Conservation (phyloP, 2,797 vertebrate species). For the Protosalanx chinensis region DNA sequence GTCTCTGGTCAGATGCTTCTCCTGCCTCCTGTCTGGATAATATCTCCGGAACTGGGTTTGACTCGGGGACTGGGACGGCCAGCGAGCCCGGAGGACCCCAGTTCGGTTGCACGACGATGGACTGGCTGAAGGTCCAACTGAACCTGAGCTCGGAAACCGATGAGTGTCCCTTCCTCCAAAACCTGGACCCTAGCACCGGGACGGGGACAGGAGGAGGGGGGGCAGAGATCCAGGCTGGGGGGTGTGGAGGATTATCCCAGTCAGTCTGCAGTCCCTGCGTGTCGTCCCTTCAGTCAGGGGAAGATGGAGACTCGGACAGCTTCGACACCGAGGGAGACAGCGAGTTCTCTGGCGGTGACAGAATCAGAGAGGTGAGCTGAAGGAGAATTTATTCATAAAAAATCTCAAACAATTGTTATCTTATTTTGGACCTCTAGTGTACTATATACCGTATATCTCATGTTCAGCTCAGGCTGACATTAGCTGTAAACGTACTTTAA, state of each 20-base stretch:
- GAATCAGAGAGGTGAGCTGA: conserved; percentile 84
- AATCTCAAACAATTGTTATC: neutral
- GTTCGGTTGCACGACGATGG: conserved; percentile 18
- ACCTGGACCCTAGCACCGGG: conserved; percentile 50
- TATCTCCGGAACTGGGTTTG: conserved; percentile 21
- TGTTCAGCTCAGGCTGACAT: no score
- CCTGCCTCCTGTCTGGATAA: conserved; percentile 44
- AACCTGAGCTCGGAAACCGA: conserved; percentile 59
- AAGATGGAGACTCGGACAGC: conserved; percentile 81
- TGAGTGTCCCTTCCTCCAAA: conserved; percentile 81
- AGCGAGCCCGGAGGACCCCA: conserved; percentile 55
- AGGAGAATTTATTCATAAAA: neutral
- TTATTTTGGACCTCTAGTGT: no score
- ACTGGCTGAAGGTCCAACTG: conserved; percentile 53
- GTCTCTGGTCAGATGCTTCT: conserved; percentile 71
- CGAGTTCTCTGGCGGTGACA: conserved; percentile 82
- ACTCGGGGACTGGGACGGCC: conserved; percentile 53
- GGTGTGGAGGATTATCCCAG: conserved; percentile 66
- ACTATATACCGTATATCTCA: no score
- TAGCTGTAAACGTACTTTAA: neutral
- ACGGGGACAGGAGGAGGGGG: neutral
- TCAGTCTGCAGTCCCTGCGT: conserved; percentile 74
- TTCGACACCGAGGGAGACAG: conserved; percentile 92
- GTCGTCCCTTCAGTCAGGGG: conserved; percentile 82
- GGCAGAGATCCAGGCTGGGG: conserved; percentile 58